Evolutionary conservation across 2,113 vertebrate species (phyloP).

Genomic region (Dicaeum eximium): DNA sequence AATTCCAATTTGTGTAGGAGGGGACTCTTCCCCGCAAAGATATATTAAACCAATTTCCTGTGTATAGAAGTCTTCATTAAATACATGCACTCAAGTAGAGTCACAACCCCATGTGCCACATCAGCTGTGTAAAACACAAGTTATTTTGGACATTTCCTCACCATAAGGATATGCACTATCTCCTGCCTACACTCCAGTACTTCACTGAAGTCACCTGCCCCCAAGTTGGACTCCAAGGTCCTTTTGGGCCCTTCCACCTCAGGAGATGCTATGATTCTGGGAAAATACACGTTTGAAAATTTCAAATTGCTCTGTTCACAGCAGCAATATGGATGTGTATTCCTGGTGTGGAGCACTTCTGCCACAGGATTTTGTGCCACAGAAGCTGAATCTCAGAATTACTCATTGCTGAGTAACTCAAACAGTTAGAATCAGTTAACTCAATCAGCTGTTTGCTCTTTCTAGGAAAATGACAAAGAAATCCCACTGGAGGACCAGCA

Average conservation of each 20-base stretch:
- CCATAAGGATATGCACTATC: background rate
- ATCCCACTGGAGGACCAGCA: background rate
- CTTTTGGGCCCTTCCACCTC: background rate
- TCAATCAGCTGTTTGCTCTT: background rate
- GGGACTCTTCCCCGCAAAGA: background rate
- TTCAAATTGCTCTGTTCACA: background rate
- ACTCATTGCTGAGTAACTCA: background rate
- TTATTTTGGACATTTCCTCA: background rate
- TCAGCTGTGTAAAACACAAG: background rate
- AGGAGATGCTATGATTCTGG: background rate
- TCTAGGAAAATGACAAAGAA: background rate
- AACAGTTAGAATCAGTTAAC: too few relatives aligned
- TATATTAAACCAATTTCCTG: background rate
- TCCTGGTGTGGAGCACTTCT: background rate
- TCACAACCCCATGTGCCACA: background rate
- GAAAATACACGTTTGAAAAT: background rate
- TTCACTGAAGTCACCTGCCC: background rate
- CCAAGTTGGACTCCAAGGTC: background rate
- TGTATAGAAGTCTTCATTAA: background rate
- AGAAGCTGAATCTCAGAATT: background rate
- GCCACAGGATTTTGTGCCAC: fast-evolving
- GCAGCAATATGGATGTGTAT: background rate
- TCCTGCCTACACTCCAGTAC: background rate
- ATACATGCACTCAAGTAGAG: background rate
- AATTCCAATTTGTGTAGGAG: background rate